Evolutionary conservation across 2,113 vertebrate species (phyloP), one percentile per base, ranked within the genome.

Genomic region (Panthera uncia): DNA sequence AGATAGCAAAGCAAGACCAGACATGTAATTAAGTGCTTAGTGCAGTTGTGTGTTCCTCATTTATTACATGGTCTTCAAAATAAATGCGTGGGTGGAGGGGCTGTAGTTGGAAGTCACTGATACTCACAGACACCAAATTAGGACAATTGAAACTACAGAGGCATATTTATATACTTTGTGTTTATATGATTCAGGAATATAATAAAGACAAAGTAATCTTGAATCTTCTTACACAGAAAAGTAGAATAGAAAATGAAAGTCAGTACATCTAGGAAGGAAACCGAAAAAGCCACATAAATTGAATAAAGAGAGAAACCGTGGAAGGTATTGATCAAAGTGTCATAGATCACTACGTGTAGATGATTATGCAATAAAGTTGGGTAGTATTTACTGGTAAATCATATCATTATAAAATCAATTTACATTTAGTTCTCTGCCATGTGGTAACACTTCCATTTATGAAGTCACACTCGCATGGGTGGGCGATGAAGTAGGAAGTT

Each of bases 21-120:
- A 95, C 90, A 91, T 73, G 18, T 9, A 92, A 50, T 84, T 86
- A 90, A 21, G 11, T 83, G 19, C 21, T 96, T 90, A 89, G 73
- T 66, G 41, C 23, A 93, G 95, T 97, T 91, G 88, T 94, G n/a
- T 68, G 36, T 80, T 71, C 27, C 55, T 90, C 86, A 94, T 96
- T 96, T 96, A 94, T 92, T 93, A 84, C 21, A 29, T 48, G 6
- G 7, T 76, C 15, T 92, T 86, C 76, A 63, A 65, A 92, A 89
- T 96, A 96, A 95, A 36, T 61, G 14, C 66, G 55, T 61, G 14
- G 68, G 15, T 73, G 9, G 69, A 91, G 92, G 69, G 98, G 33
- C 84, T 48, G 50, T 31, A 61, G 80, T 69, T 36, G 38, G 12
- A 18, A 83, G 7, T 29, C 93, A 80, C 88, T 78, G 52, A 66